Conservation (phyloP, 2,113 vertebrate species). For the Phrynocephalus versicolor region DNA sequence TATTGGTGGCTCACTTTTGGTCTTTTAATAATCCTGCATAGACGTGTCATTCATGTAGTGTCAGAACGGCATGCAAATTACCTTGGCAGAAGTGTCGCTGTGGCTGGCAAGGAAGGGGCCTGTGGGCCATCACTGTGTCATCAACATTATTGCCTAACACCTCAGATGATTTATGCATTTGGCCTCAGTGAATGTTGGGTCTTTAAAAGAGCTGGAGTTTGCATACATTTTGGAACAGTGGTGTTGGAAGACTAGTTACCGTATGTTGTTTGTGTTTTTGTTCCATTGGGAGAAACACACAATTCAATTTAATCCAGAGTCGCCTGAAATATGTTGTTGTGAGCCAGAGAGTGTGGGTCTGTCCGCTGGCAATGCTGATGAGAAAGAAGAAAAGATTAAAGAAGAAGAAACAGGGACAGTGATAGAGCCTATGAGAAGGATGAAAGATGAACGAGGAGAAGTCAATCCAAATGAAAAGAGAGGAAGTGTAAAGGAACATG, state of each 20-base stretch:
- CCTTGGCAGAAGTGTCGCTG: slow-evolving; percentile 29
- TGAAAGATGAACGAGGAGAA: too few species aligned
- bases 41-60: slow-evolving; percentile 28
- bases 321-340: background rate
- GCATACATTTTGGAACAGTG: background rate
- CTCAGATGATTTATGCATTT: slow-evolving; percentile 2
- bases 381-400: too few species aligned
- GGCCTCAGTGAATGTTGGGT: background rate
- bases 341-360: too few species aligned
- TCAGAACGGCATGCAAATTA: slow-evolving; percentile 32
- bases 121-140: slow-evolving; percentile 25
- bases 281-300: background rate
- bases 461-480: too few species aligned
- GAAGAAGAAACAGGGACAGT: too few species aligned
- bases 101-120: background rate
- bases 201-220: background rate
- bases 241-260: background rate
- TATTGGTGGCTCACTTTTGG: slow-evolving; percentile 44
- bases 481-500: too few species aligned
- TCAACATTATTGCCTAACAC: slow-evolving; percentile 12
- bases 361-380: too few species aligned
- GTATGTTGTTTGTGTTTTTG: background rate
- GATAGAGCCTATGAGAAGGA: too few species aligned
- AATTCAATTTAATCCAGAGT: too few species aligned
- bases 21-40: slow-evolving; percentile 56